A percentile compares a stretch with the other conserved stretches of the same genome.
These are phyloP conservation scores for Enteromius radiatus DNA, from an alignment of 2,797 vertebrate species.

Conservation along the genomic window DNA sequence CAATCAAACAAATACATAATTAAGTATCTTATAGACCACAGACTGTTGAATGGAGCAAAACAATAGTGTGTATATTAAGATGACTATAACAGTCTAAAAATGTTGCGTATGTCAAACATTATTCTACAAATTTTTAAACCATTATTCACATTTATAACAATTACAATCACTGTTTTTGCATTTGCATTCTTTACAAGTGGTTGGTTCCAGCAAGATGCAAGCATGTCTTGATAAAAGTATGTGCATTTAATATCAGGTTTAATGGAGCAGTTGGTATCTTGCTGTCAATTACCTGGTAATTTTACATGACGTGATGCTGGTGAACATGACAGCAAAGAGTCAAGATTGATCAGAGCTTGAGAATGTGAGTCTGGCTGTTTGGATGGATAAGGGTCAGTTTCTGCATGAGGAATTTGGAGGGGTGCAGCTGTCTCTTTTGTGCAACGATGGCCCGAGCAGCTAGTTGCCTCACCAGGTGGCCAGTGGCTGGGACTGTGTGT, in stretches of 20 bases:
- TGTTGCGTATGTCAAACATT: no score
- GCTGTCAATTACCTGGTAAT: constrained; percentile 45
- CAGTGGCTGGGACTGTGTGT: constrained; percentile 40
- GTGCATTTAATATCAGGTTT: constrained; percentile 6
- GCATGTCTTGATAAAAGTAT: constrained; percentile 4
- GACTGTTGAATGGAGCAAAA: no score
- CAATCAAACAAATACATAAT: no score
- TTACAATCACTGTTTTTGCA: no score
- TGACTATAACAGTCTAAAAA: no score
- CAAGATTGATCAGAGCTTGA: constrained; percentile 46
- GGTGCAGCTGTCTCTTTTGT: constrained; percentile 62
- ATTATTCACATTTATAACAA: no score
- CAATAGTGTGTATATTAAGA: no score
- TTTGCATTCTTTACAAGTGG: neutral
- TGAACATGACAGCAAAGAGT: constrained; percentile 42
- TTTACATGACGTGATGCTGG: constrained; percentile 31
- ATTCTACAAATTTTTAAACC: no score
- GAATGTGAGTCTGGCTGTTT: constrained; percentile 43
- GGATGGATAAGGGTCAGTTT: constrained; percentile 35
- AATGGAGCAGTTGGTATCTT: constrained; percentile 14
- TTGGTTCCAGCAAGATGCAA: neutral
- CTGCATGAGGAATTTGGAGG: constrained; percentile 31
- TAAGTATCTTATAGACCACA: no score
- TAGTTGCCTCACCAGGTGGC: constrained; percentile 60
- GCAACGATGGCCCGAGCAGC: constrained; percentile 54